Evolutionary conservation across 1,140 invertebrate species (phyloP), one percentile per base, ranked within the genome.

Genomic region (Helicoverpa armigera): DNA sequence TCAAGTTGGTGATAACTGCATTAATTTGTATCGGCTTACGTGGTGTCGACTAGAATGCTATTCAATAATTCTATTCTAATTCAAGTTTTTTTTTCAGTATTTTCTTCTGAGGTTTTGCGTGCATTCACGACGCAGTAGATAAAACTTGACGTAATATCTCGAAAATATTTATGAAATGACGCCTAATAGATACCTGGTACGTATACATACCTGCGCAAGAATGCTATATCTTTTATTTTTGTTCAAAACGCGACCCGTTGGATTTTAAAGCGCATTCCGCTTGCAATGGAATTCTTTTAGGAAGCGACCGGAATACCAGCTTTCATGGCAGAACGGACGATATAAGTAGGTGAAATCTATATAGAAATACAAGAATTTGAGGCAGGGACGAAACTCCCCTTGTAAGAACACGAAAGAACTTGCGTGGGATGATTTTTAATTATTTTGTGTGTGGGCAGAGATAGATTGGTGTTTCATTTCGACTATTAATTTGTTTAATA

Each of bases 221-320:
- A 76, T 48, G 56, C 18, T 70, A 79, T 70, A 58, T 61, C 58
- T 43, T 35, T 67, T 70, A 43, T 72, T 79, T 56, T 74, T 56
- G 60, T 63, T 56, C 63, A 70, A 72, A 75, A 70, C 60, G 43
- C 75, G 80, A 73, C 61, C 70, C 74, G 58, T 70, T 77, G 60
- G 72, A 80, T 80, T 85, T 82, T 83, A 76, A 83, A 82, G 72
- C 78, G 69, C 81, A 67, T 81, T 74, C 76, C 82, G 12, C 74
- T 50, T 85, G 80, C 78, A 80, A 78, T 53, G 80, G 77, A 83
- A 83, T 83, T 77, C 79, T 81, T 70, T 79, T 76, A 67, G 61
- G 79, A 60, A 83, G 14, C 81, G 82, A 79, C 54, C 58, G 82
- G 18, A 61, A 83, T 83, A 51, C 63, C 56, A 67, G 51, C 79